A percentile compares a stretch with the other conserved stretches of the same genome.
These are phyloP conservation scores for Melanotaenia maccullochi DNA, from an alignment of 2,797 vertebrate genomes.

Conservation along the genomic window DNA sequence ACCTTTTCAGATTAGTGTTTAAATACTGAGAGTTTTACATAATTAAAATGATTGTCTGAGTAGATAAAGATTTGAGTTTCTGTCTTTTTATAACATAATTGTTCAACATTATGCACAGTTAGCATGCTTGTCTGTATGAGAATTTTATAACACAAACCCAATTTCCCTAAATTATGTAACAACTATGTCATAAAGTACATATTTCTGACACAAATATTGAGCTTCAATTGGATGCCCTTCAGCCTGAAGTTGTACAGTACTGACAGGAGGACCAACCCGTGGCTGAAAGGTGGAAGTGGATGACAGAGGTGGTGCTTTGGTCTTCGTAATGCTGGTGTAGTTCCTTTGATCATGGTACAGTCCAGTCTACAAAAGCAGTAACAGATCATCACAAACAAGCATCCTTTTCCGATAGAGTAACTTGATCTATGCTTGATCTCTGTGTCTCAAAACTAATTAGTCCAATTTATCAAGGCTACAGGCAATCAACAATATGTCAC, in stretches of 20 bases:
- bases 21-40: conserved; percentile 26
- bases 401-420: conserved; percentile 15
- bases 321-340: conserved; percentile 91
- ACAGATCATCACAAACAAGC: conserved; percentile 48
- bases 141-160: conserved; percentile 12
- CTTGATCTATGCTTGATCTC: neutral
- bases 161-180: conserved; percentile 9
- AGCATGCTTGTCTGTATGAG: conserved; percentile 4
- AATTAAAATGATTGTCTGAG: conserved; percentile 32
- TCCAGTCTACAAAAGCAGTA: conserved; percentile 86
- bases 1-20: conserved; percentile 31
- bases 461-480: conserved; percentile 16
- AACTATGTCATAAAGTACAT: conserved; percentile 19
- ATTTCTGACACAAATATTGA: conserved; percentile 7
- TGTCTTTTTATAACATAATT: neutral
- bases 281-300: conserved; percentile 80
- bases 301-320: conserved; percentile 82
- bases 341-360: conserved; percentile 95
- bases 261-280: conserved; percentile 76
- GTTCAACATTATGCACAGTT: neutral
- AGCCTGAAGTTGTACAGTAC: conserved; percentile 60
- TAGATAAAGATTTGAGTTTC: neutral
- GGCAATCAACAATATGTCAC: conserved; percentile 16
- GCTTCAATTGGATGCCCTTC: conserved; percentile 13
- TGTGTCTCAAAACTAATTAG: conserved; percentile 22